Evolutionary conservation across 2,888 invertebrate species (phyloP).

Genomic region (Marasmarcha lunaedactyla): DNA sequence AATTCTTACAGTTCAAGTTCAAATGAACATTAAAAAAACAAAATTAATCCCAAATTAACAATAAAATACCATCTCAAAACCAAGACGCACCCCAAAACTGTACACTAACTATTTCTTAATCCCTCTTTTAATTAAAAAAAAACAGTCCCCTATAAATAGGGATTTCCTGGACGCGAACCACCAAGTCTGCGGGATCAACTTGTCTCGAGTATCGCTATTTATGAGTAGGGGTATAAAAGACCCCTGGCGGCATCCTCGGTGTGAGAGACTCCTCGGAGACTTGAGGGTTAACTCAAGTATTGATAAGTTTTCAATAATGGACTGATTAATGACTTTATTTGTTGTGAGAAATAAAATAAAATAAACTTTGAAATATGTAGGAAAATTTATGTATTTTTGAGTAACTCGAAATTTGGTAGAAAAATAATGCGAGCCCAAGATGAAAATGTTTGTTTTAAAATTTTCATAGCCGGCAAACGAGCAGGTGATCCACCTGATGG

Average conservation of each 20-base stretch:
- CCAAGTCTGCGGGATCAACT: constrained; percentile 25
- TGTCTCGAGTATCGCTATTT: constrained; percentile 28
- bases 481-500: no score
- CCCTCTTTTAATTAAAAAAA: constrained; percentile 4
- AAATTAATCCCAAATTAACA: no score
- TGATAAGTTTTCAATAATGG: background rate
- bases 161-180: constrained; percentile 24
- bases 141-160: constrained; percentile 23
- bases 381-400: no score
- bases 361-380: background rate
- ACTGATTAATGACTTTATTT: background rate
- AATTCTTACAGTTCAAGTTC: no score
- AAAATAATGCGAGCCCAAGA: no score
- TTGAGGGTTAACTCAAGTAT: constrained; percentile 5
- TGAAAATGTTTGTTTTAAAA: no score
- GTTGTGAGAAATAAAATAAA: background rate
- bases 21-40: background rate
- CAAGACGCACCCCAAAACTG: background rate
- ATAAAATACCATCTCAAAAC: no score
- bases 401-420: no score
- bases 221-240: constrained; percentile 18
- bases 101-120: constrained; percentile 1
- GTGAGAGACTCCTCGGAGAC: background rate
- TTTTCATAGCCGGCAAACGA: no score
- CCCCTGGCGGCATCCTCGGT: constrained; percentile 1